Base-by-base conservation (phyloP, 2,888 invertebrate species). In the Tinea semifulvella region DNA sequence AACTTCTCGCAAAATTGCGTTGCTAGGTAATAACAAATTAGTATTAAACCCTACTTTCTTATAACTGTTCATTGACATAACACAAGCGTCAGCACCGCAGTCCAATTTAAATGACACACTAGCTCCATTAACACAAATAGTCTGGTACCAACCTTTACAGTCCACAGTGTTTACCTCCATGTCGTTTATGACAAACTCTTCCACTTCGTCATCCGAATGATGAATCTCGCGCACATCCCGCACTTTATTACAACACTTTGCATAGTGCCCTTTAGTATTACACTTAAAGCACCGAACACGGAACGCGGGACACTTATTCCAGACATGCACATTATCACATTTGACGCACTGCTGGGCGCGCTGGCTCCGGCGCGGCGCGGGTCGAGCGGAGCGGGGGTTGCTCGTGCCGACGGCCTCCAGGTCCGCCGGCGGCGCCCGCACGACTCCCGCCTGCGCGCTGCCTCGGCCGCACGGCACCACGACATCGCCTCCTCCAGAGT, bases 101-200 rank as follows among this genome's bases (percentile, higher is more conserved):
- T 43, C 43, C 13, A 43, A 28, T 43, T 43, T 43, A 20, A 43
- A 42, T 4, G 10, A 16, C 5, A 27, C 28, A 11, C 16, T 17
- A 16, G 27, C 25, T 6, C 28, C 20, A 28, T 43, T 43, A n/a
- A 44, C 44, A 35, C 25, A 36, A 13, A 44, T 16, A 8, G 44
- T 14, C 36, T 44, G 35, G 13, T 18, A 22, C 22, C 22, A 22
- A 22, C 22, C 22, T 22, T 22, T 22, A 11, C 26, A 13, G 8
- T 44, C 36, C 16, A 25, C 25, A 8, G 35, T 11, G 44, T 44
- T 36, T n/a, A 44, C 36, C 11, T 22, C 19, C n/a, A 44, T 44
- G 25, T 44, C 36, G 25, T 44, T n/a, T 16, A 44, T 11, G n/a
- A 22, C 31, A 13, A 35, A 36, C 44, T 44, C 44, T 25, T 25